These are phyloP conservation scores for Sebastes miniatus DNA, from an alignment of 2,797 vertebrate species.

Conservation along the genomic window DNA sequence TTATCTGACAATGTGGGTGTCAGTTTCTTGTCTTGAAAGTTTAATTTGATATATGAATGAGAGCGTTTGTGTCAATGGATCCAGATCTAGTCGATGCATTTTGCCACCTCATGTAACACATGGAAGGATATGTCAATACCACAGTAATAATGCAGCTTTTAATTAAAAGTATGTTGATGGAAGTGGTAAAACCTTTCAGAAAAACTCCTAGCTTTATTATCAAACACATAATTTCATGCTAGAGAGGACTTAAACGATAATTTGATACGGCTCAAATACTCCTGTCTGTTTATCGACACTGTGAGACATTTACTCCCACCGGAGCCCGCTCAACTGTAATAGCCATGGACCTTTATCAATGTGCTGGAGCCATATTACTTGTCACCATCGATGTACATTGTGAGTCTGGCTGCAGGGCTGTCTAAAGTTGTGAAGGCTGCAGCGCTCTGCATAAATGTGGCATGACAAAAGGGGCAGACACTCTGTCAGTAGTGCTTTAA, in stretches of 20 bases:
- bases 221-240: constrained; percentile 42
- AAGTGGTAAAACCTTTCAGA: constrained; percentile 8
- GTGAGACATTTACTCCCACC: constrained; percentile 3
- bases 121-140: background rate
- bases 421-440: constrained; percentile 4
- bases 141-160: constrained; percentile 6
- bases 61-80: background rate
- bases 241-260: constrained; percentile 1
- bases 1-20: background rate
- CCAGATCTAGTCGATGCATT: background rate
- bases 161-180: constrained; percentile 33
- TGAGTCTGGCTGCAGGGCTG: constrained; percentile 23
- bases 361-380: constrained; percentile 18
- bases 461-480: constrained; percentile 19
- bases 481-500: constrained; percentile 1
- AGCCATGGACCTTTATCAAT: constrained; percentile 17
- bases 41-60: background rate
- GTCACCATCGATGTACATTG: constrained; percentile 10
- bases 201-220: constrained; percentile 23
- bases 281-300: constrained; percentile 36
- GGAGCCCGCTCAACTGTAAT: constrained; percentile 11
- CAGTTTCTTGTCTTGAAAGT: background rate
- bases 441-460: constrained; percentile 7
- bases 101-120: background rate
- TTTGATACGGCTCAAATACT: constrained; percentile 10